phyloP scores from a whole-genome alignment of 2,888 invertebrate genomes.

The Tachina grossa region DNA sequence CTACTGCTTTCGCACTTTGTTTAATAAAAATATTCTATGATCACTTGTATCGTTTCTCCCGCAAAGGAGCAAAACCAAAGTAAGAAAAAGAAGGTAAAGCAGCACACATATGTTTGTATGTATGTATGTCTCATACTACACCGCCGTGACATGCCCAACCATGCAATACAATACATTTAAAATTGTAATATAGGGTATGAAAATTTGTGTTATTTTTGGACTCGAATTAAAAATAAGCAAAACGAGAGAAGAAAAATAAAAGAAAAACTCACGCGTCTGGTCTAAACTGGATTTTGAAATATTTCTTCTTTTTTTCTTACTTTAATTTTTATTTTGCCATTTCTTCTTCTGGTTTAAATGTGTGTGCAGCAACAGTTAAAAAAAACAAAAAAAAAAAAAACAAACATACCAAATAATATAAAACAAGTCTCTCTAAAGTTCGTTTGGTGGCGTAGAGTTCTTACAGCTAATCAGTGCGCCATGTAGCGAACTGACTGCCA shows the following conservation, averaged over 20 bases:
- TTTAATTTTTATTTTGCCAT: conserved; percentile 49
- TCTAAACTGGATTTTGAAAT: conserved; percentile 68
- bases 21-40: not conserved
- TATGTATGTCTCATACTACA: conserved; percentile 1
- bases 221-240: conserved; percentile 56
- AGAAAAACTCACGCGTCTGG: conserved; percentile 69
- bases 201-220: conserved; percentile 69
- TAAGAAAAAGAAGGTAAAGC: not conserved
- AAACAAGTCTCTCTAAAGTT: conserved; percentile 58
- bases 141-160: not conserved
- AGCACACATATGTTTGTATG: not conserved
- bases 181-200: conserved; percentile 60
- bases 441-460: conserved; percentile 57
- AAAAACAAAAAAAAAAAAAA: not conserved
- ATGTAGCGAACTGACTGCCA: conserved; percentile 52
- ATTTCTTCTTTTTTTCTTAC: conserved; percentile 3
- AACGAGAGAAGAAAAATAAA: conserved; percentile 14
- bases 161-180: conserved; percentile 46
- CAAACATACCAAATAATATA: conserved; percentile 13
- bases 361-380: conserved; percentile 27
- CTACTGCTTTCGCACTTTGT: not conserved
- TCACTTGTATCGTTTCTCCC: not conserved
- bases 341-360: conserved; percentile 37
- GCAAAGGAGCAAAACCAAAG: not conserved
- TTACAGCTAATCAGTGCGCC: conserved; percentile 69